These are phyloP conservation scores for Achroia grisella DNA, from an alignment of 1,140 invertebrate species.

Conservation along the genomic window DNA sequence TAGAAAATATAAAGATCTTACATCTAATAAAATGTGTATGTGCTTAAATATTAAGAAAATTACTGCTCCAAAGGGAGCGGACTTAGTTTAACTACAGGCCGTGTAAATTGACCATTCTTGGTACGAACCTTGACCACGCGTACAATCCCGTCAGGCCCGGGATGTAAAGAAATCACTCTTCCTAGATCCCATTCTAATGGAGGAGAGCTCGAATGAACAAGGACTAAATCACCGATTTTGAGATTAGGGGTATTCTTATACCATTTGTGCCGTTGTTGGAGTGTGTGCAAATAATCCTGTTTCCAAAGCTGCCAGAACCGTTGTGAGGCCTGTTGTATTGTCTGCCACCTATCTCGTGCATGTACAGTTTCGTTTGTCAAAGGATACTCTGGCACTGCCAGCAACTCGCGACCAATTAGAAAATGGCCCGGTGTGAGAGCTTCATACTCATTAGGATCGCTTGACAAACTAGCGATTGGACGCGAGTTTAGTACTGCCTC, in stretches of 20 bases:
- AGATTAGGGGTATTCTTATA: conserved; percentile 9
- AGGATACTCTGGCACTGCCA: not conserved
- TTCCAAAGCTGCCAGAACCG: conserved; percentile 16
- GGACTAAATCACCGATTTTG: conserved; percentile 27
- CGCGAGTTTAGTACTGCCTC: not conserved
- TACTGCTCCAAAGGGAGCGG: conserved; percentile 7
- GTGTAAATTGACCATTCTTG: conserved; percentile 15
- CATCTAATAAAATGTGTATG: too few species aligned
- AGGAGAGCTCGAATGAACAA: conserved; percentile 31
- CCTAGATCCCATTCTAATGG: conserved; percentile 26
- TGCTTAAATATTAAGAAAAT: too few species aligned
- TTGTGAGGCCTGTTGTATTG: conserved; percentile 1
- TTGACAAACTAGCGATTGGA: conserved; percentile 15
- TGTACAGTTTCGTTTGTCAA: too few species aligned
- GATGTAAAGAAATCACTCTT: conserved; percentile 14
- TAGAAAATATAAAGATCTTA: too few species aligned
- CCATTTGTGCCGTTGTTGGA: conserved; percentile 24
- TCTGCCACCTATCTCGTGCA: conserved; percentile 6
- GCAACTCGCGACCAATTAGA: not conserved
- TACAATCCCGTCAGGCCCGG: conserved; percentile 17
- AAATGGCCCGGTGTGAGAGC: conserved; percentile 12
- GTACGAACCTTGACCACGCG: conserved; percentile 26
- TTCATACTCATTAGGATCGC: conserved; percentile 22
- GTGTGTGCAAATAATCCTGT: conserved; percentile 17
- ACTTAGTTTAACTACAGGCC: conserved; percentile 21